Evolutionary conservation across 2,888 invertebrate genomes (phyloP).

Genomic region (Leptopilina drosophilae): DNA sequence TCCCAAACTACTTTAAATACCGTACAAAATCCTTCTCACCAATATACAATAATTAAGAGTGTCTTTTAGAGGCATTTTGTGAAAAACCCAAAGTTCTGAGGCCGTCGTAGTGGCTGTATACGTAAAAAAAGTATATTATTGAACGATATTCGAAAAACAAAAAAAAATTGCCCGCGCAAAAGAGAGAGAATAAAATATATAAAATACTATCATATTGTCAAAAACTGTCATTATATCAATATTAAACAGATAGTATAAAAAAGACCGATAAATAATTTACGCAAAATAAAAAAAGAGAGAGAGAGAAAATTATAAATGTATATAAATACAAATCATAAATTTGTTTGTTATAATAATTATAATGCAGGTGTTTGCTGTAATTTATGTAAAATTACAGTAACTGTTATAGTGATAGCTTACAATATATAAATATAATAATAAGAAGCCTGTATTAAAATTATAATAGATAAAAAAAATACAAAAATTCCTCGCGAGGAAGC

Average conservation of each 20-base stretch:
- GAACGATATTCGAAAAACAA: slow-evolving; percentile 12
- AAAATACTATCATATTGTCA: slow-evolving; percentile 15
- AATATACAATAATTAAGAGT: slow-evolving; percentile 32
- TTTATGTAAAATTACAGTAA: background rate
- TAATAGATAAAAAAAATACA: background rate
- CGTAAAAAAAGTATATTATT: background rate
- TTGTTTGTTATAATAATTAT: slow-evolving; percentile 14
- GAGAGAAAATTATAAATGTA: background rate
- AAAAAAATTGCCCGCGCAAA: slow-evolving; percentile 61
- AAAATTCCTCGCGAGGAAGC: no score
- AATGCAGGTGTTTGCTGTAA: slow-evolving; percentile 1
- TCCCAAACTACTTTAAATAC: slow-evolving; percentile 2
- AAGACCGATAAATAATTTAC: slow-evolving; percentile 6
- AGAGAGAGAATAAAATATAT: background rate
- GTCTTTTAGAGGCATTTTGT: slow-evolving; percentile 21
- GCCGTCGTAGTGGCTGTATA: slow-evolving; percentile 1
- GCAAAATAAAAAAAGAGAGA: no score
- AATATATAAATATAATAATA: background rate
- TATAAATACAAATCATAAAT: slow-evolving; percentile 14
- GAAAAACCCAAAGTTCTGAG: slow-evolving; percentile 11
- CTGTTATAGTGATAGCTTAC: background rate
- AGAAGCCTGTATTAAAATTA: slow-evolving; percentile 14
- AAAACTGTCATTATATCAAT: slow-evolving; percentile 25
- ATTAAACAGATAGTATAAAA: slow-evolving; percentile 13
- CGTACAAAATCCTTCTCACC: slow-evolving; percentile 24